Base-by-base conservation (phyloP, 2,113 vertebrate species). In the Kryptolebias marmoratus region DNA sequence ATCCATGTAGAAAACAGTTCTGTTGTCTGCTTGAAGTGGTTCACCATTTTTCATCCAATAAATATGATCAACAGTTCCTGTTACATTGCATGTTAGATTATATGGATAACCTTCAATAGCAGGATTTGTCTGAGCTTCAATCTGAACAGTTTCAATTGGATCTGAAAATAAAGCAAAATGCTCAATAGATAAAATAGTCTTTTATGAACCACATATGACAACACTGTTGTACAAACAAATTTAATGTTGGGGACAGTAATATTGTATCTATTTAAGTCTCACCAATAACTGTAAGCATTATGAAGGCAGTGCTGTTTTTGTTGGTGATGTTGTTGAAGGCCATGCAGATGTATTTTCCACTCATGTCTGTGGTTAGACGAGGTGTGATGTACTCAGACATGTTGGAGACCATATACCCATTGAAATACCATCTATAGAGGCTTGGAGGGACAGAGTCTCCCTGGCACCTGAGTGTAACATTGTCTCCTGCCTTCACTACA, bases 361-460 rank as follows among this genome's bases (percentile, higher is more conserved):
- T 80, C 78, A 74, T 82, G 2, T 14, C 10, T 6, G 4, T 15
- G 30, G 58, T 84, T 1, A 87, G 64, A n/a, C 50, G 61, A 1
- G 50, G 62, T 39, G 66, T 83, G 15, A 48, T 28, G 31, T 82
- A 90, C 56, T 39, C 11, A 0, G 88, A 74, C 6, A 50, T 71
- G 12, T 47, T 68, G 42, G 87, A 85, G 32, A 85, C 72, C 1
- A 32, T 0, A 36, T 15, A 22, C 7, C 3, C 56, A 27, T 84
- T 56, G 66, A 87, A 84, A 58, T 68, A 73, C 91, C 91, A 91
- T 0, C 5, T 39, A 72, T 80, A 91, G 22, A 1, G 28, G 50
- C 85, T 86, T 11, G 49, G 56, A 9, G 90, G 91, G 31, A 69
- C 12, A 4, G 91, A 92, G 16, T 13, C 5, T 18, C 88, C 88